Base-by-base conservation (phyloP, 2,113 vertebrate species). In the Pedetes capensis region DNA sequence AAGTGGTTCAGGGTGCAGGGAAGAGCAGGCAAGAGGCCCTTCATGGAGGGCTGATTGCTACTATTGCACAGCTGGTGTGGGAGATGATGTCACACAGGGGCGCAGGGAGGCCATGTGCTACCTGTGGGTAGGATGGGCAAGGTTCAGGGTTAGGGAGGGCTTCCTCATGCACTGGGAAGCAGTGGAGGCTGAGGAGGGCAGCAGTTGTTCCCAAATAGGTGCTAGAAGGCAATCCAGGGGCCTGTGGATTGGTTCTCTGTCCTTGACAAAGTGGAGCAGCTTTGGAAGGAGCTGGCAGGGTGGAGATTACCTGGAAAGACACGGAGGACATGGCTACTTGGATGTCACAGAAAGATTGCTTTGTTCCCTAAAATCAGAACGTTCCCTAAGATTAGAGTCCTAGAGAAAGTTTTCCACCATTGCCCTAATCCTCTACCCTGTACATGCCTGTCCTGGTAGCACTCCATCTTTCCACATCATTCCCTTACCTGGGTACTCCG, bases 201-300 rank as follows among this genome's bases (percentile, higher is more conserved):
- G 23, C 1, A 18, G 17, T 25, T 49, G 17, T 44, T 68, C 25
- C 37, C 1, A 2, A 66, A 25, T 63, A 13, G 53, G 71, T 1
- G 5, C n/a, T 27, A 61, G 49, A 0, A 6, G 27, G 11, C 5
- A 29, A 23, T 11, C 2, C 37, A 53, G 53, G 10, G 14, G 11
- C 32, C 14, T 13, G 5, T 61, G 44, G 17, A 5, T 57, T 75
- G 63, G 39, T 37, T 83, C 37, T 39, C 32, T 57, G 34, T 25
- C 44, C 16, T 90, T 64, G 68, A 37, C 57, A 79, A 72, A 55
- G 23, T 9, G 49, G 27, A 74, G 34, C 34, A 63, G 37, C 49
- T 74, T 11, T 79, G 75, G 55, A 82, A 66, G 51, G n/a, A 75
- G 53, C 49, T 80, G 83, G 18, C 12, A 49, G 14, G 34, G 16